A percentile compares a stretch with the other conserved stretches of the same genome.
Conservation (phyloP, 2,113 vertebrate genomes). For the Cariama cristata region DNA sequence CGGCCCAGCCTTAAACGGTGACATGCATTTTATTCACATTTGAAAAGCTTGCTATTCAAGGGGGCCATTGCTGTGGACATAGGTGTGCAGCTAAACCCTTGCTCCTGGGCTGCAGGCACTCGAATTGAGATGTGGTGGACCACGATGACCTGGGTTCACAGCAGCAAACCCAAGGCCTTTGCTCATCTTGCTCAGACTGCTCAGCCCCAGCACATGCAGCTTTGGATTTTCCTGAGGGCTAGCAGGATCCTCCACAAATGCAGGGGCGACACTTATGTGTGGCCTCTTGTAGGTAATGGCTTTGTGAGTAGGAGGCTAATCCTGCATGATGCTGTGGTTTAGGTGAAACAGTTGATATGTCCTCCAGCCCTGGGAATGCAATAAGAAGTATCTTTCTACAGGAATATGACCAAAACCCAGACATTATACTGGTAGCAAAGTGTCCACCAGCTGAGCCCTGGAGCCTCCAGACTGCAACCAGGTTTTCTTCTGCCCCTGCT, state of each 20-base stretch:
- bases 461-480: background rate
- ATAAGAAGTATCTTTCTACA: background rate
- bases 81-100: background rate
- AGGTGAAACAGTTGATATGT: background rate
- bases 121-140: background rate
- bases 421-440: background rate
- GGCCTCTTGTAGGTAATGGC: background rate
- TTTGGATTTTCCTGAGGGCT: background rate
- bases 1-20: too few relatives aligned
- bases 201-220: background rate
- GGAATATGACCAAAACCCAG: background rate
- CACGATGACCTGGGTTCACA: background rate
- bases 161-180: background rate
- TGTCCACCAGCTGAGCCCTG: background rate
- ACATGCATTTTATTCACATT: background rate
- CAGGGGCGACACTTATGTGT: background rate
- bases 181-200: accelerated
- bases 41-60: background rate
- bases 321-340: background rate
- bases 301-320: background rate
- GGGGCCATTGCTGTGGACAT: background rate
- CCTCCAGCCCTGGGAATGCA: background rate
- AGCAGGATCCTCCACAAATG: background rate
- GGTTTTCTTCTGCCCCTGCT: background rate
- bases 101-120: background rate